A percentile compares a stretch with the other conserved stretches of the same genome.
Conservation (phyloP, 2,888 invertebrate species). For the Euzophera pinguis region DNA sequence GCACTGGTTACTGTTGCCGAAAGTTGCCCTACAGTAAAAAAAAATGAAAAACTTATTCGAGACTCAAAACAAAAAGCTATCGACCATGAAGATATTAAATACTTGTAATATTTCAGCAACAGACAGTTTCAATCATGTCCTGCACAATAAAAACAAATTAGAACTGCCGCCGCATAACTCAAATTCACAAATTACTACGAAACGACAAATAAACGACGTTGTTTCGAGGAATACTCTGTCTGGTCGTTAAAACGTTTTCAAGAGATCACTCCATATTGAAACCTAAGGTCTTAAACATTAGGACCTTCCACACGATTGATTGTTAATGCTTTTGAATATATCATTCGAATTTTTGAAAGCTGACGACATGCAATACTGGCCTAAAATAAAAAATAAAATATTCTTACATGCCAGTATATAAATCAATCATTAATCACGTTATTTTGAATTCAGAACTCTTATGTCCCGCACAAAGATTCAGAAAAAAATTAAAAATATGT, state of each 20-base stretch:
- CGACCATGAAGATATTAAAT: background rate
- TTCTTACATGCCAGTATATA: background rate
- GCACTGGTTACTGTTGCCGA: no score
- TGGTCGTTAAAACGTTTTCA: constrained; percentile 10
- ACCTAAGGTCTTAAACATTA: background rate
- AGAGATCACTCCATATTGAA: background rate
- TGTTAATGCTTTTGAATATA: background rate
- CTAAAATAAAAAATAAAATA: background rate
- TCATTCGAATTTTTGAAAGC: constrained; percentile 2
- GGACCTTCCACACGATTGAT: background rate
- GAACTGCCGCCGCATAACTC: constrained; percentile 31
- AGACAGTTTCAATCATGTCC: constrained; percentile 5
- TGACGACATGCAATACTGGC: constrained; percentile 5
- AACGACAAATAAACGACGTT: background rate
- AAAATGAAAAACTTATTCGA: no score
- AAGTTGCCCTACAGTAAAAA: no score
- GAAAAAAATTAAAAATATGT: no score
- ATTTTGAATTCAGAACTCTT: background rate
- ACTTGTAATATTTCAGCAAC: background rate
- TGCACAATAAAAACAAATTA: constrained; percentile 18
- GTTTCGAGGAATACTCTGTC: constrained; percentile 23
- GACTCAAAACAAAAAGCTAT: no score
- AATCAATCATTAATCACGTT: background rate
- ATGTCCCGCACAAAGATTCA: no score
- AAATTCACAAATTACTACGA: constrained; percentile 44